Conservation (phyloP, 2,888 invertebrate species). For the Mythimna albipuncta region DNA sequence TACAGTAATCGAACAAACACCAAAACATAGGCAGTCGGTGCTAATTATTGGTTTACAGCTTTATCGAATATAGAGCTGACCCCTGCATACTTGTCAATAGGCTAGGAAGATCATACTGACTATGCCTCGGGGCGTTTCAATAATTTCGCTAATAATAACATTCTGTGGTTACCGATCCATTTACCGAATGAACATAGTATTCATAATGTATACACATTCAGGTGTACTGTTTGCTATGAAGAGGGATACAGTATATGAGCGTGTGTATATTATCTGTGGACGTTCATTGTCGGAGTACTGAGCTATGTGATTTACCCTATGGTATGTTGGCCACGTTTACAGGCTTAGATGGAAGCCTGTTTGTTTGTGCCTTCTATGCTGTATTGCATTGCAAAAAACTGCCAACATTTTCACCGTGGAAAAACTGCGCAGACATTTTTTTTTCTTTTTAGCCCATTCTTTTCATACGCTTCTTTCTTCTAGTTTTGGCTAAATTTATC, state of each 20-base stretch:
- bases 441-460: too few relatives aligned
- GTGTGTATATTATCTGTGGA: background rate
- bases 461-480: too few relatives aligned
- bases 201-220: slow-evolving; percentile 5
- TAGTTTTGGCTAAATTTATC: too few relatives aligned
- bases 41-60: background rate
- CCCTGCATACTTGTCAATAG: background rate
- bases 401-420: background rate
- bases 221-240: background rate
- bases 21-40: background rate
- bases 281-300: background rate
- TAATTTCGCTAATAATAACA: slow-evolving; percentile 2
- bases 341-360: background rate
- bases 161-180: background rate
- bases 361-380: background rate
- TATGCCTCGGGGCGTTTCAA: background rate
- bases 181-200: slow-evolving; percentile 1
- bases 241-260: slow-evolving; percentile 2
- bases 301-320: slow-evolving; percentile 8
- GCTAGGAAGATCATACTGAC: background rate
- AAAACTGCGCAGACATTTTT: background rate
- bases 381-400: slow-evolving; percentile 3
- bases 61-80: background rate
- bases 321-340: slow-evolving; percentile 16
- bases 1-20: too few relatives aligned